A percentile compares a stretch with the other conserved stretches of the same genome.
Conservation (phyloP, 2,113 vertebrate genomes). For the Kryptolebias marmoratus region DNA sequence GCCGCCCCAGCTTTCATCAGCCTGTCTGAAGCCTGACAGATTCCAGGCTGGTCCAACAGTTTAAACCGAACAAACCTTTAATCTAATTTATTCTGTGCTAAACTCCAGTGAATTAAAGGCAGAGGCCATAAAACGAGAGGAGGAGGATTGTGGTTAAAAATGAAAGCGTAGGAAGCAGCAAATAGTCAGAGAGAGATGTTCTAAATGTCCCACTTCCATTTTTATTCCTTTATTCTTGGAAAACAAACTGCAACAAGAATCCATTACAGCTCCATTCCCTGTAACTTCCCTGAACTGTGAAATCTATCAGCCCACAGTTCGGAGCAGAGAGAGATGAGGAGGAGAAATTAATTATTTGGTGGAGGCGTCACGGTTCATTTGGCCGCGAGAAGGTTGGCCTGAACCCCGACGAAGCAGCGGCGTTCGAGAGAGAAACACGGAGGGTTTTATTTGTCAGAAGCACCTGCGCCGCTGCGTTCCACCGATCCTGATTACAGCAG, state of each 20-base stretch:
- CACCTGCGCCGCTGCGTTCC: conserved; percentile 11
- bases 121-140: background rate
- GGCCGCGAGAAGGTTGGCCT: conserved; percentile 27
- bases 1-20: no score
- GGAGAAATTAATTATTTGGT: conserved; percentile 61
- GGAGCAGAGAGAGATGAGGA: conserved; percentile 13
- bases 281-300: conserved; percentile 42
- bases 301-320: conserved; percentile 45
- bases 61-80: background rate
- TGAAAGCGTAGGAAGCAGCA: background rate
- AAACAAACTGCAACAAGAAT: conserved; percentile 32
- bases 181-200: conserved; percentile 4
- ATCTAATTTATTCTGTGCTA: conserved; percentile 24
- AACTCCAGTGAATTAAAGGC: conserved; percentile 23
- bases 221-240: conserved; percentile 35
- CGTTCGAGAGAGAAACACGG: conserved; percentile 8
- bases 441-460: conserved; percentile 3
- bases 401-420: background rate
- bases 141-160: background rate
- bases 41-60: no score
- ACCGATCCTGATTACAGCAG: conserved; percentile 18
- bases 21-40: no score
- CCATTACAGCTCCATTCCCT: conserved; percentile 39
- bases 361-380: conserved; percentile 50
- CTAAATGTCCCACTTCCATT: conserved; percentile 12